These are phyloP conservation scores for Percopsis transmontana DNA, from an alignment of 2,113 vertebrate species.

Conservation along the genomic window DNA sequence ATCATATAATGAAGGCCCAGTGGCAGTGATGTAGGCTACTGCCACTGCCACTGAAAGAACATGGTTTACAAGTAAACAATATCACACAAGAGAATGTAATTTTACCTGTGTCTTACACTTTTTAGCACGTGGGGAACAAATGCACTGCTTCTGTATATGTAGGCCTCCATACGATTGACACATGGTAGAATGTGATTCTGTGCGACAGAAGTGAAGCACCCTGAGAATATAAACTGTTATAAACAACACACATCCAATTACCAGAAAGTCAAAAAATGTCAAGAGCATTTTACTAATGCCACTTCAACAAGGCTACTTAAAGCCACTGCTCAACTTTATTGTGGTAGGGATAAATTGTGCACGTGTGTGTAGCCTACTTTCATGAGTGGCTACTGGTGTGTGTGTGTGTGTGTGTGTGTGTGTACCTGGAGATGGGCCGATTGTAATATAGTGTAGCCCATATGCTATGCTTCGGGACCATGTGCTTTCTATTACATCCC, in stretches of 20 bases:
- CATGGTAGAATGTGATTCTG: conserved; percentile 5
- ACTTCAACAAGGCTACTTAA: neutral
- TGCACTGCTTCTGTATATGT: neutral
- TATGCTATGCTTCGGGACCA: conserved; percentile 41
- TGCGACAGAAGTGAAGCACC: neutral
- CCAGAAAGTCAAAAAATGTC: conserved; percentile 21
- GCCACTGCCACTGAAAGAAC: no score
- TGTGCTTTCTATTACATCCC: conserved; percentile 68
- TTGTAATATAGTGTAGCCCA: conserved; percentile 24
- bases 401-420: neutral
- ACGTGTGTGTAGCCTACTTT: conserved; percentile 6
- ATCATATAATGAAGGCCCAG: neutral
- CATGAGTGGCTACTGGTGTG: neutral
- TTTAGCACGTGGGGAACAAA: neutral
- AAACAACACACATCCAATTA: conserved; percentile 24
- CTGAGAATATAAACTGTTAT: conserved; percentile 24
- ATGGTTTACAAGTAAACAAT: no score
- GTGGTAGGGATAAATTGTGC: conserved; percentile 22
- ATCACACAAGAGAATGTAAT: neutral
- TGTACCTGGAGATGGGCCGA: conserved; percentile 13
- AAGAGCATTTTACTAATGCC: conserved; percentile 19
- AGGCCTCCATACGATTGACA: neutral
- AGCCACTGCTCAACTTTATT: conserved; percentile 16
- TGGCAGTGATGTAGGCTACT: neutral
- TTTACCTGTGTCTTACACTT: neutral